These are phyloP conservation scores for Epizoanthus stellaris DNA, from an alignment of 92 coral and sea anemone genomes.

Conservation along the genomic window DNA sequence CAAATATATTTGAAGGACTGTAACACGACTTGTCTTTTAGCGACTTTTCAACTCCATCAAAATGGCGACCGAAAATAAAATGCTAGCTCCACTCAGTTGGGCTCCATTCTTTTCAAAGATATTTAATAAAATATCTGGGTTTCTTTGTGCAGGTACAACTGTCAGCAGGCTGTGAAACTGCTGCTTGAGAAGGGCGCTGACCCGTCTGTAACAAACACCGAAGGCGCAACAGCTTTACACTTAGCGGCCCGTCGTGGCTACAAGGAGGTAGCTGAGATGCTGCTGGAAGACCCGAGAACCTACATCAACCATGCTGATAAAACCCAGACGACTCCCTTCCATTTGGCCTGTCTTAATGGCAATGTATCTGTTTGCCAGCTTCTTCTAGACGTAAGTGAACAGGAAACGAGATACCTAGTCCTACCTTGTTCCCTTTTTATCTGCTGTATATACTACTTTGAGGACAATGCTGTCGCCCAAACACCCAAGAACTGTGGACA, in stretches of 20 bases:
- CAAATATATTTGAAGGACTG: no score
- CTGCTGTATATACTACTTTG: no score
- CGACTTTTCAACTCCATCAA: no score
- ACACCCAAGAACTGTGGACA: no score
- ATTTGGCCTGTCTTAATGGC: constrained; percentile 55
- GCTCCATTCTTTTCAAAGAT: no score
- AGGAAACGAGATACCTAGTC: background rate
- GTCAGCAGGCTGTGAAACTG: constrained; percentile 43
- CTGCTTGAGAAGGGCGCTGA: constrained; percentile 57
- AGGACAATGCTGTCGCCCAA: no score
- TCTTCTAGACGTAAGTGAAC: constrained; percentile 21
- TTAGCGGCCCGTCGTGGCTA: constrained; percentile 64
- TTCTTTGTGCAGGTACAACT: constrained; percentile 46
- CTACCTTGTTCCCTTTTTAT: no score
- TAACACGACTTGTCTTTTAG: no score
- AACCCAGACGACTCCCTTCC: constrained; percentile 53
- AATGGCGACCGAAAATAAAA: no score
- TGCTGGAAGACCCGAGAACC: constrained; percentile 17
- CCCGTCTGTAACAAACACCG: constrained; percentile 49
- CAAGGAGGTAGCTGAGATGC: constrained; percentile 29
- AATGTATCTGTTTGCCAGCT: constrained; percentile 37
- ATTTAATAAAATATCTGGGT: background rate
- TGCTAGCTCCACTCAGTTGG: no score
- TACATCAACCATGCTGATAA: constrained; percentile 57
- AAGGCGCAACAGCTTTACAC: constrained; percentile 66